A percentile compares a stretch with the other conserved stretches of the same genome.
Conservation (phyloP, 2,888 invertebrate genomes). For the Heliconius charithonia region DNA sequence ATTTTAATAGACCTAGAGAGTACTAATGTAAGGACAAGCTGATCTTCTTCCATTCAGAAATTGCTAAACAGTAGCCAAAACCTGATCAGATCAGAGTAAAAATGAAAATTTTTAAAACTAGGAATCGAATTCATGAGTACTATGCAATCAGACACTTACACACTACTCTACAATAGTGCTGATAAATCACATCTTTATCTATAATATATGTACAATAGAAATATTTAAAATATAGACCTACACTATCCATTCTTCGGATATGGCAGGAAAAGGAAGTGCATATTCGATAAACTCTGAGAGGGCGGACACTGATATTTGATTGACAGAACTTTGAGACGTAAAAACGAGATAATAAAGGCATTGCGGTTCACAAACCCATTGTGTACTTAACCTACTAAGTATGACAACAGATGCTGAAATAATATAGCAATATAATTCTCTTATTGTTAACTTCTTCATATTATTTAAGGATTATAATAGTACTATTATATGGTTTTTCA, state of each 20-base stretch:
- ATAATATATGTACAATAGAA: neutral
- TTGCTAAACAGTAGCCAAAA: too few relatives aligned
- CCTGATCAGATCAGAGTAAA: too few relatives aligned
- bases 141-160: neutral
- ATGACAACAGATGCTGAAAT: constrained; percentile 59
- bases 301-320: constrained; percentile 74
- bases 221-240: constrained; percentile 17
- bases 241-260: constrained; percentile 37
- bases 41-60: too few relatives aligned
- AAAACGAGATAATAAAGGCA: constrained; percentile 45
- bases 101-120: too few relatives aligned
- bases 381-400: constrained; percentile 53
- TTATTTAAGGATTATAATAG: neutral
- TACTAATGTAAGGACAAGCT: too few relatives aligned
- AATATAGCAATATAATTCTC: constrained; percentile 25
- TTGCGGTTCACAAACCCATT: constrained; percentile 40
- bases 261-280: constrained; percentile 50
- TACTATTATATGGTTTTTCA: neutral
- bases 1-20: too few relatives aligned
- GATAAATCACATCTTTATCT: neutral
- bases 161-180: neutral
- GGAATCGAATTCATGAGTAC: too few relatives aligned
- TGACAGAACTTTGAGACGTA: constrained; percentile 61
- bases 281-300: constrained; percentile 55
- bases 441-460: constrained; percentile 21